phyloP scores from a whole-genome alignment of 2,797 vertebrate species.

The Rhodeus uyekii region DNA sequence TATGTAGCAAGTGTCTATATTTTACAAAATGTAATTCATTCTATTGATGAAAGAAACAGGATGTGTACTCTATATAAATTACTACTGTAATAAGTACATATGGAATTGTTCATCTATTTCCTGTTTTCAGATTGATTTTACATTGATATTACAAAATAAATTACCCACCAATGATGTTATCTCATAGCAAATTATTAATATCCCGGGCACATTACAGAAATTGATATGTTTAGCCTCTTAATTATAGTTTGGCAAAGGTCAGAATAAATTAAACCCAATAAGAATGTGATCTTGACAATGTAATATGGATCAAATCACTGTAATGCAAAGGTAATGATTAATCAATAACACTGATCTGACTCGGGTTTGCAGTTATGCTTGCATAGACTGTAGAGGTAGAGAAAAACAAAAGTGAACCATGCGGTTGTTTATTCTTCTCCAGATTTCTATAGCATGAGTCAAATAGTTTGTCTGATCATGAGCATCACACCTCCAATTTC shows the following conservation, averaged over 20 bases:
- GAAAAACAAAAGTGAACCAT: neutral
- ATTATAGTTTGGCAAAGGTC: constrained; percentile 23
- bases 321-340: constrained; percentile 25
- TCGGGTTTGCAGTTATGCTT: neutral
- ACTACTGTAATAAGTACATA: neutral
- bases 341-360: constrained; percentile 28
- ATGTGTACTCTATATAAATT: neutral
- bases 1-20: neutral
- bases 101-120: neutral
- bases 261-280: constrained; percentile 15
- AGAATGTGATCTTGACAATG: constrained; percentile 19
- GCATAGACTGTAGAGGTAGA: neutral
- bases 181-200: constrained; percentile 12
- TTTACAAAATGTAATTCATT: neutral
- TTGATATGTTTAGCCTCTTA: constrained; percentile 12
- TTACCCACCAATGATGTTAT: neutral
- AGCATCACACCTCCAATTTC: neutral
- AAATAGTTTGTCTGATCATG: neutral
- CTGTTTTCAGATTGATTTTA: constrained; percentile 1
- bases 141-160: neutral
- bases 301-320: constrained; percentile 26
- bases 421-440: neutral
- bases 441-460: neutral
- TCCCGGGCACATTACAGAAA: neutral
- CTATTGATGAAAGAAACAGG: neutral